Percentiles rank a stretch among this genome's conserved stretches.
Conservation (phyloP, 2,113 vertebrate genomes). For the Oreochromis tanganicae region DNA sequence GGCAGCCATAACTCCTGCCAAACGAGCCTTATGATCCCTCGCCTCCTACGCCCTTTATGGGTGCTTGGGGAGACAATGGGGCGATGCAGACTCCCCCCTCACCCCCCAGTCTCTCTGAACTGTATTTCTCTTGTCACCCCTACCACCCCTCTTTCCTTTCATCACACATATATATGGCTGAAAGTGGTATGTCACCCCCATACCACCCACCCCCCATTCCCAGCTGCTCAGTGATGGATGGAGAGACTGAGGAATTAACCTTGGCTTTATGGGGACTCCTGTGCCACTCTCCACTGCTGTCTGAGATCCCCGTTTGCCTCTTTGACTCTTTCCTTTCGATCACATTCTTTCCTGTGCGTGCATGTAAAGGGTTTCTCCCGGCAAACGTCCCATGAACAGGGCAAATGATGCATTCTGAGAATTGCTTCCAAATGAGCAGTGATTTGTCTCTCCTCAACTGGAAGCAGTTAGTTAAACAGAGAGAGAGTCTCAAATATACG, state of each 20-base stretch:
- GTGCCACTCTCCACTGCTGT: constrained; percentile 47
- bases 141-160: background rate
- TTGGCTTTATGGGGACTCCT: constrained; percentile 74
- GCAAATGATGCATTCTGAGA: constrained; percentile 64
- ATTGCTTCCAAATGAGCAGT: constrained; percentile 53
- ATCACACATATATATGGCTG: constrained; percentile 40
- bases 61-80: constrained; percentile 77
- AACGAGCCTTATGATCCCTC: constrained; percentile 67
- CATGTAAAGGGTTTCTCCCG: constrained; percentile 3
- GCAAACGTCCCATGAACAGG: constrained; percentile 55
- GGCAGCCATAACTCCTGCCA: constrained; percentile 60
- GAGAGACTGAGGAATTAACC: constrained; percentile 70
- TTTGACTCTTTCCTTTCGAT: constrained; percentile 21
- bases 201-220: background rate
- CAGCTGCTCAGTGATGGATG: constrained; percentile 66
- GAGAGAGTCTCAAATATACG: constrained; percentile 17
- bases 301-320: constrained; percentile 42
- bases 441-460: constrained; percentile 59
- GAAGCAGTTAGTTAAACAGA: constrained; percentile 57
- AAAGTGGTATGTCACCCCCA: constrained; percentile 48
- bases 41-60: constrained; percentile 74
- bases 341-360: background rate
- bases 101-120: constrained; percentile 17
- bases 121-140: constrained; percentile 37
- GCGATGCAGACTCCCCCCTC: constrained; percentile 39